Base-by-base conservation (phyloP, 2,888 invertebrate genomes). In the Mystacides longicornis region DNA sequence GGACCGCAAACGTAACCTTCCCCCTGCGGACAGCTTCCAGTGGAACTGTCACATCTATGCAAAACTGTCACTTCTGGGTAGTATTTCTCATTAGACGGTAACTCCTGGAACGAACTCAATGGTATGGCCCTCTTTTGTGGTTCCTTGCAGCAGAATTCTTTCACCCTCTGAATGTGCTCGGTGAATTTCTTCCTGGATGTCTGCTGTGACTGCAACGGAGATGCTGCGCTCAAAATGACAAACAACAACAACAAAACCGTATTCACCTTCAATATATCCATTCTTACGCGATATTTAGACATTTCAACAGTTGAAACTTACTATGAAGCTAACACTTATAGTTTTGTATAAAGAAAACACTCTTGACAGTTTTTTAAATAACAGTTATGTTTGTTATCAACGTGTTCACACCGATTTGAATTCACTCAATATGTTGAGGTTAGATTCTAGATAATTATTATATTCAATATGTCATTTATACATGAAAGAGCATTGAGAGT, bases 1-100 rank as follows among this genome's bases (percentile, higher is more conserved):
- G 54, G 54, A 3, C 42, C 49, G 54, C 54, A 54, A 27, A 23
- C 49, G 43, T 23, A 49, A 20, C 45, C 21, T 22, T 5, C 20
- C 7, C 23, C 23, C 9, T 20, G 37, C 22, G 19, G 1, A 27
- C 54, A 54, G 2, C 49, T 7, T 11, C 54, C 54, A 14, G 49
- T 23, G 9, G 23, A 3, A 11, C 27, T 14, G 54, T 54, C 54
- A 43, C 54, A 54, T 37, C 54, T 37, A 43, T 54, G 49, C 19
- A 54, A 43, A 37, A 54, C 54, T 14, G 54, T 54, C 27, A 45
- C 49, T n/a, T 22, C 45, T n/a, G 54, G 54, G n/a, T 19, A n/a
- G 49, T 54, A 54, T 7, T n/a, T 22, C 42, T 54, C 49, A 27
- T 45, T 49, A 23, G 54, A 18, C 14, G 49, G 45, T n/a, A 54